Evolutionary conservation across 2,888 invertebrate genomes (phyloP).

Genomic region (Cryptocephalus moraei): DNA sequence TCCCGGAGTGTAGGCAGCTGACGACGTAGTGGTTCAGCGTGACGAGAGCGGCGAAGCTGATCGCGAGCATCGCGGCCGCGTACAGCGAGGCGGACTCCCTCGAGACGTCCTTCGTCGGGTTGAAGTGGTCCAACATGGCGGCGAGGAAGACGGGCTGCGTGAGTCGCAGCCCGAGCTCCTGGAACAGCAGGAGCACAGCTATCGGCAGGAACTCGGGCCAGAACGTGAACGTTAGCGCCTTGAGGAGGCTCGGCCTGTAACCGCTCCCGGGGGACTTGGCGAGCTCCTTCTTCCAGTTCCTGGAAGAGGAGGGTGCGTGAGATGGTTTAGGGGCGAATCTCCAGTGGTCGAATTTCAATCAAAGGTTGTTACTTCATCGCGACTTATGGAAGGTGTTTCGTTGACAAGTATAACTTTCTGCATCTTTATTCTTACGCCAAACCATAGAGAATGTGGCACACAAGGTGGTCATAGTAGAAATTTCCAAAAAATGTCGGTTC

Average conservation of each 20-base stretch:
- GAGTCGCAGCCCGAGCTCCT: slow-evolving; percentile 45
- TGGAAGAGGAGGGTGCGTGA: slow-evolving; percentile 29
- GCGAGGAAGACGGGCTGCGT: slow-evolving; percentile 55
- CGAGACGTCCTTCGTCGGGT: slow-evolving; percentile 38
- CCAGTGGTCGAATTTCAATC: too few species aligned
- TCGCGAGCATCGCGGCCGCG: slow-evolving; percentile 44
- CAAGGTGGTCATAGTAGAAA: too few species aligned
- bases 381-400: too few species aligned
- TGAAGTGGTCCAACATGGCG: slow-evolving; percentile 52
- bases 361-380: too few species aligned
- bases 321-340: too few species aligned
- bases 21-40: slow-evolving; percentile 53
- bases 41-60: slow-evolving; percentile 45
- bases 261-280: slow-evolving; percentile 40
- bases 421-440: too few species aligned
- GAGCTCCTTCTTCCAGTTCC: slow-evolving; percentile 57
- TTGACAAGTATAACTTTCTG: too few species aligned
- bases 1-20: slow-evolving; percentile 60
- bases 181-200: slow-evolving; percentile 51
- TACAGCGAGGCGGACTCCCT: slow-evolving; percentile 50
- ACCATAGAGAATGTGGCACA: too few species aligned
- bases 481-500: too few species aligned
- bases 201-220: slow-evolving; percentile 50
- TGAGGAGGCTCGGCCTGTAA: slow-evolving; percentile 50
- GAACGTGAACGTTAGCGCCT: slow-evolving; percentile 54